Base-by-base conservation (phyloP, 2,888 invertebrate genomes). In the Dorcus parallelipipedus region DNA sequence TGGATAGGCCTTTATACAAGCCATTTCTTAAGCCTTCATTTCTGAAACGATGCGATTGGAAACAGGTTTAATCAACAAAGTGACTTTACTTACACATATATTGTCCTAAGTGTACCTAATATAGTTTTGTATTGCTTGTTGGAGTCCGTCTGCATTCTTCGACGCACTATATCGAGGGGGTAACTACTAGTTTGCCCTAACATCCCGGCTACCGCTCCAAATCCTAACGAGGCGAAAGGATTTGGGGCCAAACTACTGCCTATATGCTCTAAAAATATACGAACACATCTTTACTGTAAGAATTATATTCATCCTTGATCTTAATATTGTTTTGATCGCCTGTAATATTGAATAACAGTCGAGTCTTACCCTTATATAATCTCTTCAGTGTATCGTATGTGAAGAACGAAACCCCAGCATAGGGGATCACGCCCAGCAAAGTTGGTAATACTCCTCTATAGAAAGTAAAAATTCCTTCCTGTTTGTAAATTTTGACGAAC, bases 1-100 rank as follows among this genome's bases (percentile, higher is more conserved):
- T 95, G 69, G 94, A 95, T n/a, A 99, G 85, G 0, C 99, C 99
- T 79, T 99, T 99, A 83, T 93, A 99, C 76, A 97, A 90, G 0
- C 98, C 98, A 52, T 87, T 84, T 75, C 86, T 85, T 26, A 93
- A 75, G 38, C 99, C 98, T 78, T 99, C 98, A 66, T 87, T 86
- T 56, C 93, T 93, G 80, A 49, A 79, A 67, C 55, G 63, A 66
- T 20, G 39, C 20, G 4, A 17, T 2, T 41, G 9, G 23, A n/a
- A 3, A 8, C 20, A 7, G 14, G 9, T 3, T 10, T 43, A 52
- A 52, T 38, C 17, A 9, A 49, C 10, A 7, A 49, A 23, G 9
- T 23, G 26, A 33, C 1, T 6, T n/a, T 38, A 69, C 84, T 74
- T 79, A 91, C 88, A 81, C 83, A 73, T 91, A 90, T 61, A 94